phyloP scores from a whole-genome alignment of 2,113 vertebrate genomes.

The Coracopsis vasa region DNA sequence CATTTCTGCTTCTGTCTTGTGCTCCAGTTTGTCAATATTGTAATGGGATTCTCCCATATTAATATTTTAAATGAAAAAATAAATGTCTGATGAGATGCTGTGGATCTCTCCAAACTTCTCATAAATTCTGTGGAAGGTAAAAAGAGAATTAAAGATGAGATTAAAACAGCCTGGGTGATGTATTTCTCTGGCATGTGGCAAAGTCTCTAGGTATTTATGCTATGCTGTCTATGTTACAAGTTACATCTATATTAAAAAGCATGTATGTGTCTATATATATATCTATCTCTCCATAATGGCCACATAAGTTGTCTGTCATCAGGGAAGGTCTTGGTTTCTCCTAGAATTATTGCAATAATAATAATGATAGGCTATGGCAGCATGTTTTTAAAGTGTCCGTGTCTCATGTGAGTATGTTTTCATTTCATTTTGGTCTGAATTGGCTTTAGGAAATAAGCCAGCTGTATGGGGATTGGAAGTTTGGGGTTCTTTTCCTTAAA shows the following conservation, averaged over 20 bases:
- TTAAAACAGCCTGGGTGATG: constrained; percentile 46
- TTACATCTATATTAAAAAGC: constrained; percentile 37
- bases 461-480: not conserved
- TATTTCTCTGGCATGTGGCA: not conserved
- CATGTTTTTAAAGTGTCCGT: not conserved
- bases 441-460: not conserved
- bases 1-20: not conserved
- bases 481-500: not conserved
- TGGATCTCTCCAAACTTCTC: not conserved
- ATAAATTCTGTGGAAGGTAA: constrained; percentile 6
- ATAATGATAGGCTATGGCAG: not conserved
- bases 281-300: not conserved
- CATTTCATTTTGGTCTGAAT: not conserved
- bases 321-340: not conserved
- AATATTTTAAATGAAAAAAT: constrained; percentile 67
- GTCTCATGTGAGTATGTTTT: not conserved
- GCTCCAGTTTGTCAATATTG: not conserved
- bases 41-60: constrained; percentile 48
- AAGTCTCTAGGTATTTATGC: constrained; percentile 24
- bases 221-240: not conserved
- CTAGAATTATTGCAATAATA: not conserved
- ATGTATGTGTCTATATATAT: not conserved
- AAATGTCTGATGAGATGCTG: constrained; percentile 56
- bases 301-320: not conserved
- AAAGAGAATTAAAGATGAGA: constrained; percentile 67